These are phyloP conservation scores for Sebastes variabilis DNA, from an alignment of 2,797 vertebrate genomes.

Conservation along the genomic window DNA sequence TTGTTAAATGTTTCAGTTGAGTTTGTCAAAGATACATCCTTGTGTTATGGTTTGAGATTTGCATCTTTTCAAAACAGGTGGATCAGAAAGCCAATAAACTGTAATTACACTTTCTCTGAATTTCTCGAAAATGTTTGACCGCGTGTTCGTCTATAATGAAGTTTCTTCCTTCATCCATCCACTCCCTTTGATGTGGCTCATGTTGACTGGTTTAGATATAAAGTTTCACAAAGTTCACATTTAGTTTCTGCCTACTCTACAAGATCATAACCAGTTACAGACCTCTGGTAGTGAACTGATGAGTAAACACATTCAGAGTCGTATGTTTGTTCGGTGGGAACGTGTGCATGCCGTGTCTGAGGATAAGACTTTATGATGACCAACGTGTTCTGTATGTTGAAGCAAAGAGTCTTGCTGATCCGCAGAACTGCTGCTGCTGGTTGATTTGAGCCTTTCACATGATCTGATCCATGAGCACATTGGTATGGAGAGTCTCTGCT, in stretches of 20 bases:
- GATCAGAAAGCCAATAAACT: background rate
- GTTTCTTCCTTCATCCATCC: background rate
- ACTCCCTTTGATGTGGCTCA: background rate
- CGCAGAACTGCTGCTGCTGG: slow-evolving; percentile 4
- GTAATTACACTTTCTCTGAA: background rate
- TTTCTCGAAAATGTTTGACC: background rate
- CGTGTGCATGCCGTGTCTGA: background rate
- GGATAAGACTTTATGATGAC: slow-evolving; percentile 2
- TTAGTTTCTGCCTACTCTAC: background rate
- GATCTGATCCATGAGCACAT: slow-evolving; percentile 56
- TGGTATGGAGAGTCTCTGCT: slow-evolving; percentile 33
- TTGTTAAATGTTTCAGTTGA: background rate
- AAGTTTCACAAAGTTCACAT: slow-evolving; percentile 25
- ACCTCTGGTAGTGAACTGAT: slow-evolving; percentile 19
- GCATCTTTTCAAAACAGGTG: background rate
- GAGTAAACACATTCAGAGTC: background rate
- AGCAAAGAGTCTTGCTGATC: background rate
- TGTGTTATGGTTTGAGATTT: background rate
- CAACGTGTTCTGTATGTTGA: background rate
- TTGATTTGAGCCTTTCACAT: slow-evolving; percentile 41
- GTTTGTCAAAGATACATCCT: background rate
- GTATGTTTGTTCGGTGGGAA: background rate
- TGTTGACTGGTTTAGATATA: background rate
- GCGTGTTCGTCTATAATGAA: background rate
- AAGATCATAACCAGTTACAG: background rate